Percentiles rank a stretch among this genome's conserved stretches.
Conservation (phyloP, 2,113 vertebrate species). For the Lethenteron camtschaticum region DNA sequence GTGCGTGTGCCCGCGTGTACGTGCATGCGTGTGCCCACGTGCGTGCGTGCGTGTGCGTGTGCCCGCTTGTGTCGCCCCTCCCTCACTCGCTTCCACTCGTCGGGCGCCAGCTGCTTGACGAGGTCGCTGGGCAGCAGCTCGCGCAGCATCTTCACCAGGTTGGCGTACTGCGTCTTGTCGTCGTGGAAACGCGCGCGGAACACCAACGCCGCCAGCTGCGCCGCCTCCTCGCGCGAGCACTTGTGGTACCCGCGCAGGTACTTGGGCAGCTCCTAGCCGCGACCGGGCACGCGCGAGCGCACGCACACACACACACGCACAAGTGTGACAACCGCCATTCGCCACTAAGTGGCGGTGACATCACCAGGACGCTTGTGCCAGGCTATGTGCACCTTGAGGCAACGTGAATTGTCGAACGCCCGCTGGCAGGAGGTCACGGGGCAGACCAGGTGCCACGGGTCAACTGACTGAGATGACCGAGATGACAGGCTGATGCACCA, state of each 20-base stretch:
- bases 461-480: too few relatives aligned
- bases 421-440: too few relatives aligned
- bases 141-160: constrained; percentile 74
- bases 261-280: constrained; percentile 63
- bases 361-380: too few relatives aligned
- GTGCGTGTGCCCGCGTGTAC: too few relatives aligned
- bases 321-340: background rate
- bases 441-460: too few relatives aligned
- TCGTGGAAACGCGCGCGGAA: constrained; percentile 90
- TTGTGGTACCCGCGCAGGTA: constrained; percentile 92
- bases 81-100: constrained; percentile 86
- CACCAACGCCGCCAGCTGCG: constrained; percentile 72
- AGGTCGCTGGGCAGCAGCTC: constrained; percentile 85
- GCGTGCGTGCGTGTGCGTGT: background rate
- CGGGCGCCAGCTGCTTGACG: constrained; percentile 73
- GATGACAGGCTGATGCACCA: too few relatives aligned
- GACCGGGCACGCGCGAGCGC: background rate
- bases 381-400: too few relatives aligned
- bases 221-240: constrained; percentile 74
- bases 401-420: too few relatives aligned
- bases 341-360: too few relatives aligned
- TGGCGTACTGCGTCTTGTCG: constrained; percentile 85
- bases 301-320: background rate
- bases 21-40: too few relatives aligned
- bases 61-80: fast-evolving